Base-by-base conservation (phyloP, 2,888 invertebrate species). In the Phortica magna region DNA sequence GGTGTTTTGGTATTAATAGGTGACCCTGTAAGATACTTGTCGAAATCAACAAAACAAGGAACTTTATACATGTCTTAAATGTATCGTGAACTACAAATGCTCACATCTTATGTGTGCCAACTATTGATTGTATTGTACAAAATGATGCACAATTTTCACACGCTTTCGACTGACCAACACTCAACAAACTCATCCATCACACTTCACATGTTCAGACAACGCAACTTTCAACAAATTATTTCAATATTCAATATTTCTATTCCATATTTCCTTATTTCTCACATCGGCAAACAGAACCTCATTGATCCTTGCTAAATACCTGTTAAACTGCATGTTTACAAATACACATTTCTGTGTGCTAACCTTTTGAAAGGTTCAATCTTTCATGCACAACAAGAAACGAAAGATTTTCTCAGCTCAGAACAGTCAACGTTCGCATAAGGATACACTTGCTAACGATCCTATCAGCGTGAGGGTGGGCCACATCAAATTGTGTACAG, bases 381-480 rank as follows among this genome's bases (percentile, higher is more conserved):
- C 22, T 9, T 64, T 64, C 22, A 64, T 31, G 64, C 68, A 19
- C 48, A 43, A 43, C 0, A 68, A 9, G 17, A 41, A 41, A 41
- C 17, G n/a, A 14, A 41, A 81, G 81, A 84, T 83, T 83, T 88
- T 87, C 88, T 87, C 87, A 86, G 79, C 39, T 31, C 84, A 74
- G 64, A 22, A 10, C 41, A 17, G 17, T 14, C n/a, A 19, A 55
- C 42, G 31, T 17, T 5, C 12, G 22, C 64, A 31, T 64, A 31
- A 39, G 48, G 31, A 75, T 76, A 75, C 76, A 73, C 76, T 76
- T 76, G 76, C 75, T 79, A 78, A 67, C 79, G 88, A 86, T 86
- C 81, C 81, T 87, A 88, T 86, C 88, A 79, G 17, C 71, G 80
- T 79, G 88, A 84, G 86, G 86, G 88, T 87, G 86, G 88, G 81